Percentiles rank a stretch among this genome's conserved stretches.
These are phyloP conservation scores for Popillia japonica DNA, from an alignment of 1,140 invertebrate species.

Conservation along the genomic window DNA sequence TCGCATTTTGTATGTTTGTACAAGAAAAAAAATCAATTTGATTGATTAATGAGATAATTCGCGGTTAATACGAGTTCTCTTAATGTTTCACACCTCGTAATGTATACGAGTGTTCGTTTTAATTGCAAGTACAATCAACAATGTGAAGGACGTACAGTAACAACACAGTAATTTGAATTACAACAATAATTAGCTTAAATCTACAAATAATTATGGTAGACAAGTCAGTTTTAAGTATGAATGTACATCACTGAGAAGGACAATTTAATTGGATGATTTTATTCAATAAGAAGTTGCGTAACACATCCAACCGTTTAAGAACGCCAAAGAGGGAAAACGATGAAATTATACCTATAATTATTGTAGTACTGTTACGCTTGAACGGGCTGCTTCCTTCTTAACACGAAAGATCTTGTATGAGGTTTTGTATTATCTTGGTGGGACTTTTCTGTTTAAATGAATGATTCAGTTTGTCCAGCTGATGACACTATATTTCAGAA, in stretches of 20 bases:
- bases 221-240: background rate
- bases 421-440: no score
- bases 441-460: no score
- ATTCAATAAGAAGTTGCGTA: no score
- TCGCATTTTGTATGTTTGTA: background rate
- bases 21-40: background rate
- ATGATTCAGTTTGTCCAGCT: no score
- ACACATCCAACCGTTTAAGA: no score
- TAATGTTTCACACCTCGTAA: slow-evolving; percentile 13
- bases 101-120: background rate
- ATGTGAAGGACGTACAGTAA: background rate
- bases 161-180: background rate
- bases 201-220: background rate
- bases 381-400: no score
- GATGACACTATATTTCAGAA: no score
- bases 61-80: background rate
- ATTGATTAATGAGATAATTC: slow-evolving; percentile 21
- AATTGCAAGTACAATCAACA: background rate
- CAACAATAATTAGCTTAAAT: background rate
- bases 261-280: no score
- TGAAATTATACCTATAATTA: no score
- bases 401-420: no score
- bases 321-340: no score
- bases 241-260: background rate
- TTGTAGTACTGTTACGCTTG: no score